Conservation (phyloP, 2,113 vertebrate species). For the Elephantulus edwardii region DNA sequence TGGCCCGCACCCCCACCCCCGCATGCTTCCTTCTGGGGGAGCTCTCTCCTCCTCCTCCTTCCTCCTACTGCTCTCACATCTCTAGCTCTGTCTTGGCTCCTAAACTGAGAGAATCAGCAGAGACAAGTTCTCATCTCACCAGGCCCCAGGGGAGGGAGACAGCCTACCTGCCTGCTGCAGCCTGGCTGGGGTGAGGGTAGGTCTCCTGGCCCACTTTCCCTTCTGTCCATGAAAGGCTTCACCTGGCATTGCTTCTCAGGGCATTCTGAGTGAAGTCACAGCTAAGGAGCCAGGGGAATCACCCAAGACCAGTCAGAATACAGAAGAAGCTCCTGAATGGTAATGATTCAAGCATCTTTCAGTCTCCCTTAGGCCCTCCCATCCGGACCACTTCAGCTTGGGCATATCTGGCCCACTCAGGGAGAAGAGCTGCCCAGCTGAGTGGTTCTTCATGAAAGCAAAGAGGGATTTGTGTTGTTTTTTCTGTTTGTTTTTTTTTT, state of each 20-base stretch:
- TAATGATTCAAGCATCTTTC: neutral
- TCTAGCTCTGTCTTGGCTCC: conserved; percentile 50
- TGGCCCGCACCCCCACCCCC: neutral
- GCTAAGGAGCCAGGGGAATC: neutral
- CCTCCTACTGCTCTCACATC: neutral
- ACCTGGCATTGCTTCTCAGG: neutral
- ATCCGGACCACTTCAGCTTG: neutral
- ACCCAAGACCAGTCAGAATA: neutral
- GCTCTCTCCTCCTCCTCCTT: neutral
- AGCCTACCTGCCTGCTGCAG: conserved; percentile 19
- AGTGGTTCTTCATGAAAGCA: neutral
- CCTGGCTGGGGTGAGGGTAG: neutral
- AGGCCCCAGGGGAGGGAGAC: conserved; percentile 5
- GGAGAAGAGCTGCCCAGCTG: neutral
- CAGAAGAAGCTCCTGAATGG: conserved; percentile 24
- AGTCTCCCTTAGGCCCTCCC: neutral
- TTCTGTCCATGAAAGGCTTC: neutral
- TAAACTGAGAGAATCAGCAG: conserved; percentile 3
- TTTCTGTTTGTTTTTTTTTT: too few relatives aligned
- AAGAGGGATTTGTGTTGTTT: neutral
- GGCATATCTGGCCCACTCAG: neutral
- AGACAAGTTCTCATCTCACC: conserved; percentile 49
- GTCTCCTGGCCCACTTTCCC: conserved; percentile 1
- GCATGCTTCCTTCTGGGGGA: conserved; percentile 10
- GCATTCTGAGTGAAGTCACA: neutral